These are phyloP conservation scores for Epirrhoe tristata DNA, from an alignment of 2,888 invertebrate genomes.

Conservation along the genomic window DNA sequence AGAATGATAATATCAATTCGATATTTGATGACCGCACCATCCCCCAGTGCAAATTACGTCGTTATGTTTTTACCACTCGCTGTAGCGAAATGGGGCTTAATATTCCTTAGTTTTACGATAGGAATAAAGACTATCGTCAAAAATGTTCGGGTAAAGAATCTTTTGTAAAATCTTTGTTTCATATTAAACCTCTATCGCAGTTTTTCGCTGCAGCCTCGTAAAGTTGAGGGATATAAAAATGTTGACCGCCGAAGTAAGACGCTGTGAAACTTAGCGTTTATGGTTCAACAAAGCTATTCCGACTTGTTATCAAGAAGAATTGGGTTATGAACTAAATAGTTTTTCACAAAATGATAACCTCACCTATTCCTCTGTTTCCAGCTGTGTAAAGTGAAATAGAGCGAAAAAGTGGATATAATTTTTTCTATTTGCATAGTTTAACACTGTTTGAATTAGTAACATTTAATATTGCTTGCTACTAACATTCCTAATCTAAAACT, in stretches of 20 bases:
- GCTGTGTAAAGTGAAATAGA: too few species aligned
- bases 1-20: slow-evolving; percentile 29
- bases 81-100: slow-evolving; percentile 40
- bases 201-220: slow-evolving; percentile 53
- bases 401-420: too few species aligned
- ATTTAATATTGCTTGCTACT: too few species aligned
- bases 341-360: not conserved
- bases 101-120: slow-evolving; percentile 48
- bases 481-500: too few species aligned
- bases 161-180: slow-evolving; percentile 46
- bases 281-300: slow-evolving; percentile 10
- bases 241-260: slow-evolving; percentile 41
- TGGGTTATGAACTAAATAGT: not conserved
- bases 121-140: slow-evolving; percentile 40
- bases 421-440: too few species aligned
- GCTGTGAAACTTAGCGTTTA: slow-evolving; percentile 14
- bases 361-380: too few species aligned
- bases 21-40: slow-evolving; percentile 36
- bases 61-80: slow-evolving; percentile 48
- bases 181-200: slow-evolving; percentile 54
- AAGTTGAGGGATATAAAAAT: slow-evolving; percentile 54
- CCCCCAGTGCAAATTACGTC: slow-evolving; percentile 44
- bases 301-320: slow-evolving; percentile 3
- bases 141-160: slow-evolving; percentile 28
- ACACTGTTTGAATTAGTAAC: too few species aligned